Percentiles rank a stretch among this genome's conserved stretches.
Evolutionary conservation across 2,113 vertebrate species (phyloP).

Genomic region (Stictonetta naevosa): DNA sequence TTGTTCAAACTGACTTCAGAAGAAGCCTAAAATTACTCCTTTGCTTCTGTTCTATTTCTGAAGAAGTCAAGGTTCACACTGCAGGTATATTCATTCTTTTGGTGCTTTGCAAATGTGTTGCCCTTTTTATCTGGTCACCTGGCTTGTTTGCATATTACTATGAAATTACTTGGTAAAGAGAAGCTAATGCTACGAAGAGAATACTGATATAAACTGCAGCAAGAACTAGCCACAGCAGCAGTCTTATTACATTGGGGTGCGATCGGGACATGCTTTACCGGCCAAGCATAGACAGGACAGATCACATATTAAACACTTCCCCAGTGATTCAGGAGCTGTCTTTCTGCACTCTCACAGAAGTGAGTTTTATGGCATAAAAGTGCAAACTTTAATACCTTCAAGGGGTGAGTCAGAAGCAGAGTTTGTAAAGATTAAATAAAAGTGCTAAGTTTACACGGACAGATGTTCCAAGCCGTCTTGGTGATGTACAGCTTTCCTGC

Average conservation of each 20-base stretch:
- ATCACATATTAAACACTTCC: neutral
- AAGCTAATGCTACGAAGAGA: neutral
- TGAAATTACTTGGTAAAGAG: neutral
- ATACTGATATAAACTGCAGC: neutral
- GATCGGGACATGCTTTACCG: neutral
- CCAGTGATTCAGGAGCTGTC: neutral
- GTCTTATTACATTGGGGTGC: neutral
- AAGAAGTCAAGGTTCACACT: neutral
- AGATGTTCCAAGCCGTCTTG: neutral
- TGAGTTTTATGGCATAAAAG: constrained; percentile 12
- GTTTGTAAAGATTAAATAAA: constrained; percentile 45
- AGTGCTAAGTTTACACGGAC: neutral
- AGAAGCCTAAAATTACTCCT: neutral
- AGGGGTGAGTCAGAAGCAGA: constrained; percentile 25
- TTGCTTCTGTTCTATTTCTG: neutral
- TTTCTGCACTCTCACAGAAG: neutral
- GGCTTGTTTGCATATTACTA: neutral
- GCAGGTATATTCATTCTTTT: neutral
- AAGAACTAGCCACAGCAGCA: neutral
- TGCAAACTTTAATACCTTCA: constrained; percentile 1
- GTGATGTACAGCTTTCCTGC: constrained; percentile 11
- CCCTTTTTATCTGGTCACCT: neutral
- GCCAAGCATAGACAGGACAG: neutral
- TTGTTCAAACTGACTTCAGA: neutral
- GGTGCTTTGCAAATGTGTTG: neutral